Conservation (phyloP, 2,888 invertebrate species). For the Tipula lateralis region DNA sequence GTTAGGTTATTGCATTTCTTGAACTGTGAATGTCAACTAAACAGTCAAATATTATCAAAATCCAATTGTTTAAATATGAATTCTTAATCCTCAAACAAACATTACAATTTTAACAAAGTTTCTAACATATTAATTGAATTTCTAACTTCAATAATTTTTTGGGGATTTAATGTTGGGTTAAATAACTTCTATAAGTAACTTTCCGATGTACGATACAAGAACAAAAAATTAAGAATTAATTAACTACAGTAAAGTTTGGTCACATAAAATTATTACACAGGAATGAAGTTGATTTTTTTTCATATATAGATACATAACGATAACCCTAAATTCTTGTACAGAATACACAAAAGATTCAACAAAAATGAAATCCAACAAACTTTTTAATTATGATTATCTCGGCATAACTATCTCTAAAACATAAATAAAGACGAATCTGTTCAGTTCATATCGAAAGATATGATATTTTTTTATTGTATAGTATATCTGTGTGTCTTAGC, state of each 20-base stretch:
- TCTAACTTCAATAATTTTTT: background rate
- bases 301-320: background rate
- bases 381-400: conserved; percentile 4
- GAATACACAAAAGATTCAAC: background rate
- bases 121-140: background rate
- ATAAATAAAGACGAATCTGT: background rate
- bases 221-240: background rate
- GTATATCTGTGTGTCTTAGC: background rate
- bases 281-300: background rate
- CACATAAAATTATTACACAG: conserved; percentile 1
- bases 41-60: too few species aligned
- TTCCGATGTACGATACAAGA: background rate
- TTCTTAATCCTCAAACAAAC: background rate
- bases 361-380: background rate
- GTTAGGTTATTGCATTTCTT: too few species aligned
- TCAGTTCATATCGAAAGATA: background rate
- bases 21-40: too few species aligned
- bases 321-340: background rate
- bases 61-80: too few species aligned
- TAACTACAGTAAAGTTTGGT: conserved; percentile 11
- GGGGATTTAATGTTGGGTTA: background rate
- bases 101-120: background rate
- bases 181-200: background rate
- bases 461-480: background rate
- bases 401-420: background rate